Evolutionary conservation across 2,797 vertebrate species (phyloP), one percentile per base, ranked within the genome.

Genomic region (Alca torda): DNA sequence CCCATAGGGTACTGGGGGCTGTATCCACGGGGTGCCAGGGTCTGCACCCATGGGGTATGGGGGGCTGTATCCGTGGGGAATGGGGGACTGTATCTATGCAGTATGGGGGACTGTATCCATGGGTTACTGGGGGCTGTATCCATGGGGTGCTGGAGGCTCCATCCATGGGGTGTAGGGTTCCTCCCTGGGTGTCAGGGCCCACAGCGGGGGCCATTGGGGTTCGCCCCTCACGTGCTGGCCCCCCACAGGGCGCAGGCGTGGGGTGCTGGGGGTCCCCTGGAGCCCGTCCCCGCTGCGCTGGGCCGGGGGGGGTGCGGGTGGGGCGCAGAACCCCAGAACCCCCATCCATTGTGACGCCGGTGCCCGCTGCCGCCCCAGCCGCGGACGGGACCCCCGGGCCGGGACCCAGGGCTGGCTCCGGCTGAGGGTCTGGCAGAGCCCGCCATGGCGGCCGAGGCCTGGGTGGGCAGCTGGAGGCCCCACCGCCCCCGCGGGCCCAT

Each of bases 381-480:
- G 41, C 8, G 3, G 31, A 35, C 54, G 70, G 39, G 39, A 33
- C 37, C 69, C 68, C 30, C 20, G 20, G 37, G 16, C 41, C 41
- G 41, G 41, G 41, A 43, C 41, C 41, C 43, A 43, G 43, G 43
- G 43, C 50, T 24, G 50, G 68, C 35, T 23, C 10, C 1, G 28
- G 61, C 64, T 68, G 78, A 81, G 41, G 76, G 53, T 16, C 28
- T 8, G 1, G 16, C 65, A 59, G 53, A 6, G 7, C 17, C 59
- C 26, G 63, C 48, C 63, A 99, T 98, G 98, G 70, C 97, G 59
- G 67, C 91, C 16, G 98, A 98, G 13, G 59, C 81, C 57, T 99
- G 99, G 98, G 98, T 99, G 68, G 99, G 99, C 37, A 60, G 90
- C 26, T 99, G 99, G 99, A 98, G 98, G 89, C 99, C 99, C 14